Conservation (phyloP, 2,888 invertebrate genomes). For the Trachelus troglodyta region DNA sequence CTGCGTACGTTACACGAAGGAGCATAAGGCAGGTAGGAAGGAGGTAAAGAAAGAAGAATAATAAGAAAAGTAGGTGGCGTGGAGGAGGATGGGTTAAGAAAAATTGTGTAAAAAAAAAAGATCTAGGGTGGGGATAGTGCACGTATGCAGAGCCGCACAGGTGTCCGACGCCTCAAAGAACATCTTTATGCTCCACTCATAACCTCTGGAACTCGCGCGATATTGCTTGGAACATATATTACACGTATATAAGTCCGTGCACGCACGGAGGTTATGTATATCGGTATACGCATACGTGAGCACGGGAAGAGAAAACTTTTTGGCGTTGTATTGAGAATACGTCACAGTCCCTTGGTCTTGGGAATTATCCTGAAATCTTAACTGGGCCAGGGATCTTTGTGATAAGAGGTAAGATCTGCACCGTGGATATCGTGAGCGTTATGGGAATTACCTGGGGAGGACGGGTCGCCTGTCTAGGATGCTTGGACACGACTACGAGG, state of each 20-base stretch:
- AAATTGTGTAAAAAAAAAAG: conserved; percentile 12
- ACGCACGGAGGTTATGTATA: conserved; percentile 7
- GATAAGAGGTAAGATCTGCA: neutral
- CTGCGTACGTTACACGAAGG: conserved; percentile 37
- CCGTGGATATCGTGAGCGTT: neutral
- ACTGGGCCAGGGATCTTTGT: neutral
- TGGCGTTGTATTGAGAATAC: neutral
- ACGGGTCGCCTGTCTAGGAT: neutral
- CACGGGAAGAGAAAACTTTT: neutral
- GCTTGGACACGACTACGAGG: neutral
- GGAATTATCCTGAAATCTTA: neutral
- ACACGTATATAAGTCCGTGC: conserved; percentile 15
- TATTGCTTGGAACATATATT: conserved; percentile 34
- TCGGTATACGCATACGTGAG: neutral
- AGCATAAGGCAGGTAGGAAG: conserved; percentile 18
- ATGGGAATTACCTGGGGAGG: neutral
- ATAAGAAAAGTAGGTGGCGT: conserved; percentile 8
- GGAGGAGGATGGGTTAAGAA: conserved; percentile 14
- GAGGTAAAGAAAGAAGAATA: conserved; percentile 17
- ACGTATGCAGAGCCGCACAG: conserved; percentile 56
- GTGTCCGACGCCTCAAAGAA: conserved; percentile 62
- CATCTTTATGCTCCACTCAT: conserved; percentile 58
- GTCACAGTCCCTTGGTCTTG: neutral
- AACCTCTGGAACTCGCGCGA: conserved; percentile 44
- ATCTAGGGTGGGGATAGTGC: conserved; percentile 19